Evolutionary conservation across 2,797 vertebrate species (phyloP).

Genomic region (Microhierax caerulescens): DNA sequence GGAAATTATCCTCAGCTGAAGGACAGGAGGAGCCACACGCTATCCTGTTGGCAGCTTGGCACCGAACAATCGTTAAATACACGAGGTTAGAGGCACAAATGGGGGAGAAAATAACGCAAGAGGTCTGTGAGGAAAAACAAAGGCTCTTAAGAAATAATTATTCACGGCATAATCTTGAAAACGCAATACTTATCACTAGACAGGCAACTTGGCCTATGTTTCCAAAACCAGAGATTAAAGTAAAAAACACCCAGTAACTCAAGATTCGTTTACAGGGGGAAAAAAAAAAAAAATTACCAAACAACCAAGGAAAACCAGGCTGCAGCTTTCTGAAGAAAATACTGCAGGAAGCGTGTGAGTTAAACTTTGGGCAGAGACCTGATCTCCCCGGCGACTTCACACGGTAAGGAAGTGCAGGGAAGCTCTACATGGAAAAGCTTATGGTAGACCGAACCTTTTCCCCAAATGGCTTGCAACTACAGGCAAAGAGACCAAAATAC

Average conservation of each 20-base stretch:
- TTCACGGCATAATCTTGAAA: slow-evolving; percentile 1
- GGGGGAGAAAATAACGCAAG: background rate
- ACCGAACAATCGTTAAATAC: background rate
- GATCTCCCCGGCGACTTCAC: background rate
- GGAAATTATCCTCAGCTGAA: background rate
- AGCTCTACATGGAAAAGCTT: background rate
- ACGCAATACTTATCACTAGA: background rate
- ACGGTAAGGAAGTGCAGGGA: fast-evolving
- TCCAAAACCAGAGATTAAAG: background rate
- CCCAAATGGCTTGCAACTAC: background rate
- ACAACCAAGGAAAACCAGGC: background rate
- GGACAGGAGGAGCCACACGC: background rate
- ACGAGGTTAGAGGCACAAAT: background rate
- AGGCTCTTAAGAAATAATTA: background rate
- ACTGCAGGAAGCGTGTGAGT: background rate
- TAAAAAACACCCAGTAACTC: background rate
- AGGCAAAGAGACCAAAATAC: background rate
- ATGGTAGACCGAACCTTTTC: background rate
- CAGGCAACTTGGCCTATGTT: background rate
- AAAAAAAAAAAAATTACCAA: too few species aligned
- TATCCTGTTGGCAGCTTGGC: background rate
- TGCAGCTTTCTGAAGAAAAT: background rate
- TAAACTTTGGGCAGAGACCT: background rate
- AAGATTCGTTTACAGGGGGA: background rate
- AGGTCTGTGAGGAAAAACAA: background rate